Base-by-base conservation (phyloP, 2,113 vertebrate genomes). In the Amia ocellicauda region DNA sequence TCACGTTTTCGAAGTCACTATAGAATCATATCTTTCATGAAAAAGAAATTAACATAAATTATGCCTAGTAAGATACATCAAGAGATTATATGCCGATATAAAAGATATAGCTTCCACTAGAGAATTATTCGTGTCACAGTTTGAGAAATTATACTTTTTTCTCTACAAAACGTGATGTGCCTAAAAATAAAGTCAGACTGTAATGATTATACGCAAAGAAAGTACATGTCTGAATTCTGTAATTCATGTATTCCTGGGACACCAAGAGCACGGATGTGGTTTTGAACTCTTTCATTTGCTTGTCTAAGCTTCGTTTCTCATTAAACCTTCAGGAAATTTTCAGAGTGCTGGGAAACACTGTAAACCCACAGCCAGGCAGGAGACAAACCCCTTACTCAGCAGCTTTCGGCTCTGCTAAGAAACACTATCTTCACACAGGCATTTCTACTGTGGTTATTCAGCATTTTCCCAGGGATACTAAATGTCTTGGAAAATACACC, bases 321-420 rank as follows among this genome's bases (percentile, higher is more conserved):
- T 47, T 49, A 57, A 41, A 56, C 23, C 42, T 57, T 57, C 40
- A 47, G n/a, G 52, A 20, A 17, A 64, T 54, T 45, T 43, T n/a
- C 23, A 58, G 27, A 10, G 22, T 23, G 29, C 31, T 29, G 24
- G 57, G 57, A 49, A 29, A 57, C 10, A 45, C 17, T 45, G 14
- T 27, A 63, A 63, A 27, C 50, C 40, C 42, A 43, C 41, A 45
- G 41, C 19, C 27, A 49, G 20, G 45, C 26, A 10, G 9, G n/a
- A 22, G 14, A 13, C 8, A 22, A 36, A 11, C 10, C 14, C 8
- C 55, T 58, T 31, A 28, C 29, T 22, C 28, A 36, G 28, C 26
- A 16, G 27, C 17, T 16, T 27, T 56, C 26, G 1, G 24, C 16
- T 51, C 24, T 19, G 19, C 49, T 22, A 22, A 51, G n/a, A 51